A percentile compares a stretch with the other conserved stretches of the same genome.
Conservation (phyloP, 2,113 vertebrate genomes). For the Notarius quadriscutis region DNA sequence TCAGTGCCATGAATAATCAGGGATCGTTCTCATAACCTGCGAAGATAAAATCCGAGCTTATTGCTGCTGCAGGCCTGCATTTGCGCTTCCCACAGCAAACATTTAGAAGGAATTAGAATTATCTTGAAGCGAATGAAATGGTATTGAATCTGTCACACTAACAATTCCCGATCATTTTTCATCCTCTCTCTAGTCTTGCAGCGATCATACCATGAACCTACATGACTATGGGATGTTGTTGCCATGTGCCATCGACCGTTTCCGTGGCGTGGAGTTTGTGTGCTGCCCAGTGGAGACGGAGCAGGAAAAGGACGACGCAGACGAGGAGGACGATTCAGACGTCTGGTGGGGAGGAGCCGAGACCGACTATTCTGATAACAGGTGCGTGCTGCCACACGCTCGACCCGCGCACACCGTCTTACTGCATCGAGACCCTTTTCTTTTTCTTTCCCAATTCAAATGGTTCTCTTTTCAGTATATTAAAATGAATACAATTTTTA, state of each 20-base stretch:
- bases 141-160: background rate
- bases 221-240: conserved; percentile 96
- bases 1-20: conserved; percentile 1
- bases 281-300: conserved; percentile 89
- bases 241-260: conserved; percentile 94
- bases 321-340: conserved; percentile 92
- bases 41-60: background rate
- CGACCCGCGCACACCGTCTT: no score
- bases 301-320: conserved; percentile 78
- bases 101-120: background rate
- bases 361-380: conserved; percentile 89
- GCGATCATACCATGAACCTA: conserved; percentile 93
- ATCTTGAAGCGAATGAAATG: background rate
- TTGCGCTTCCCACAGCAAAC: background rate
- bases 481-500: background rate
- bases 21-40: background rate
- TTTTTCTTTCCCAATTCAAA: background rate
- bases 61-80: background rate
- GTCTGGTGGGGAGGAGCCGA: conserved; percentile 98
- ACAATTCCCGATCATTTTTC: background rate
- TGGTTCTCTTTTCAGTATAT: background rate
- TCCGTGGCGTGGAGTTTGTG: conserved; percentile 96
- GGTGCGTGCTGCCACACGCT: conserved; percentile 75
- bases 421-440: background rate
- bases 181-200: conserved; percentile 79